Evolutionary conservation across 2,888 invertebrate species (phyloP), one percentile per base, ranked within the genome.

Genomic region (Clepsis dumicolana): DNA sequence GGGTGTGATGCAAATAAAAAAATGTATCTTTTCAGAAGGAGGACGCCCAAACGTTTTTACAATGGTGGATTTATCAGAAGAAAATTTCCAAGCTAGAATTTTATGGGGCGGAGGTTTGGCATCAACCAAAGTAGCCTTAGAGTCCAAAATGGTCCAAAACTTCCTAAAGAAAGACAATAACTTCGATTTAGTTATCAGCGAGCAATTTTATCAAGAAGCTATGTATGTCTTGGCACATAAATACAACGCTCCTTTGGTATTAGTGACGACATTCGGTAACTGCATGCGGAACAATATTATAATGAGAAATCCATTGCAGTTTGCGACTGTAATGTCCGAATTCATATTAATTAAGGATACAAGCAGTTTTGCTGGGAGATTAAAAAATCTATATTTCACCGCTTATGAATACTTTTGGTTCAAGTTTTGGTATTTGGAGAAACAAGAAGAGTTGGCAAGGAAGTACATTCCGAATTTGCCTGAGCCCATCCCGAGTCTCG

Each of bases 161-260:
- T 86, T 94, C 53, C 73, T 94, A 0, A 75, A 75, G 0, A 76
- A 83, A 71, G 86, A 92, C 25, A 83, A 85, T n/a, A 80, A 80
- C 53, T 94, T 90, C 52, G 94, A 94, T 72, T 75, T 94, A 10
- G 87, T 94, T 1, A 86, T 94, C 2, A 77, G 84, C n/a, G 94
- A 94, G 74, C 88, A 91, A 52, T 94, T 94, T 73, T 92, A 87
- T 68, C 89, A 88, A 80, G 94, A 94, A 77, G 90, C 94, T 2
- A 74, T 88, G 1, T 83, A 90, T 68, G 80, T 86, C 10, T 73
- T 94, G 10, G 90, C 94, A 0, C 84, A 94, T 69, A 94, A 94
- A 75, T 93, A 93, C 71, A 85, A 90, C 1, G 80, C 91, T 2
- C 93, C 93, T 4, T 75, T 94, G 57, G 84, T 82, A 0, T 71